phyloP scores from a whole-genome alignment of 2,888 invertebrate genomes.

The Steinernema carpocapsae region DNA sequence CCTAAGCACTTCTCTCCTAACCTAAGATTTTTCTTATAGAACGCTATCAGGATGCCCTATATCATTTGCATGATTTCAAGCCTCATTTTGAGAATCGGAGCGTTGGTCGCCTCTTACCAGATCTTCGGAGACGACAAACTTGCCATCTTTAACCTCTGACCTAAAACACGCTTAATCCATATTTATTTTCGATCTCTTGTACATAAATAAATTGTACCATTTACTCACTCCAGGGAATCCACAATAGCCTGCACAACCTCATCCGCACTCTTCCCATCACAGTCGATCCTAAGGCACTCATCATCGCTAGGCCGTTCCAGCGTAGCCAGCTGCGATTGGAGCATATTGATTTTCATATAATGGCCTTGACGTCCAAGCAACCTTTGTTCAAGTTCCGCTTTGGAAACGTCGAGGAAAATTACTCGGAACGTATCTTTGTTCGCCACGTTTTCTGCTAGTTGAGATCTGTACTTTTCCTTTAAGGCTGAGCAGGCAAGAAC shows the following conservation, averaged over 20 bases:
- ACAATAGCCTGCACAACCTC: conserved; percentile 6
- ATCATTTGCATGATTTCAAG: conserved; percentile 6
- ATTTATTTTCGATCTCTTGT: conserved; percentile 22
- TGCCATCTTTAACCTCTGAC: not conserved
- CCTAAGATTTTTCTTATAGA: not conserved
- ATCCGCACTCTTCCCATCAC: not conserved
- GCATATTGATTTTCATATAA: conserved; percentile 43
- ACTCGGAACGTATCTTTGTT: conserved; percentile 30
- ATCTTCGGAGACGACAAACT: conserved; percentile 4
- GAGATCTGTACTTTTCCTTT: conserved; percentile 65
- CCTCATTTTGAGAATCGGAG: not conserved
- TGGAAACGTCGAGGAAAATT: conserved; percentile 36
- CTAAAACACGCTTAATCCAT: not conserved
- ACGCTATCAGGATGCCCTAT: conserved; percentile 8
- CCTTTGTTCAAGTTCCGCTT: conserved; percentile 37
- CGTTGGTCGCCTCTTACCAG: not conserved
- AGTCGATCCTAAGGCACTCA: not conserved
- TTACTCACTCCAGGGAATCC: not conserved
- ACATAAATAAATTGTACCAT: not conserved
- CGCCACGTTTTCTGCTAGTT: conserved; percentile 32
- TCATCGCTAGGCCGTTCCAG: conserved; percentile 43
- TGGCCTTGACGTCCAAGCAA: conserved; percentile 38
- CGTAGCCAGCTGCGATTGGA: conserved; percentile 45
- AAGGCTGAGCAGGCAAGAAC: conserved; percentile 69
- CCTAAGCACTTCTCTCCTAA: not conserved